Evolutionary conservation across 64 coral and sea anemone species (phyloP).

Genomic region (Pocillopora verrucosa): DNA sequence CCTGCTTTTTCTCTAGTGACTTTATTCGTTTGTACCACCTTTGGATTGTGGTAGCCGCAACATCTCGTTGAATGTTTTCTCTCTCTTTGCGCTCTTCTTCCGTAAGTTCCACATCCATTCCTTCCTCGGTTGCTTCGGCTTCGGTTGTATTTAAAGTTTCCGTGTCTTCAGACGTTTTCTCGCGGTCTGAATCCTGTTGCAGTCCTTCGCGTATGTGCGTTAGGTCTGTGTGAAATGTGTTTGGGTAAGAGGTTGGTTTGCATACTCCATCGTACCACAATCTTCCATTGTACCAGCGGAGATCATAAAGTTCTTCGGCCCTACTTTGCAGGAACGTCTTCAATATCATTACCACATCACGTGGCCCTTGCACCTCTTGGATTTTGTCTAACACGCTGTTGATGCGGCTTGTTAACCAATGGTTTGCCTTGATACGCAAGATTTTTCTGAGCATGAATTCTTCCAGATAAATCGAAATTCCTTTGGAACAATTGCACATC

Average conservation of each 20-base stretch:
- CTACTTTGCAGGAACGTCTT: conserved; percentile 35
- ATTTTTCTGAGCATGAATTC: conserved; percentile 38
- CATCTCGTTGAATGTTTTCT: conserved; percentile 26
- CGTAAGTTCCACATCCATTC: neutral
- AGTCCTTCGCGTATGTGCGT: neutral
- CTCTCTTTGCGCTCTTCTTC: conserved; percentile 31
- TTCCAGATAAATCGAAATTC: conserved; percentile 47
- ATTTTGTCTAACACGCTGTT: conserved; percentile 42
- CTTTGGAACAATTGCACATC: conserved; percentile 80
- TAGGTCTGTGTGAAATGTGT: neutral
- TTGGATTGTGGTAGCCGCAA: conserved; percentile 24
- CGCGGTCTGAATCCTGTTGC: neutral
- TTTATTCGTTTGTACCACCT: conserved; percentile 22
- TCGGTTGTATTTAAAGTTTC: neutral
- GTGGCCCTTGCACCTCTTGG: neutral
- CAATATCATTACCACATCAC: conserved; percentile 53
- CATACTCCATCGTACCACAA: neutral
- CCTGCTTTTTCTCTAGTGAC: neutral
- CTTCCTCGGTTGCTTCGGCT: neutral
- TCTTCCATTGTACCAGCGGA: conserved; percentile 46
- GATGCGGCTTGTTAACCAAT: conserved; percentile 32
- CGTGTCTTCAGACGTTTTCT: neutral
- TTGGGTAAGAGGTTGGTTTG: neutral
- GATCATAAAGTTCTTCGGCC: conserved; percentile 45
- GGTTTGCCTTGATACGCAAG: neutral